Evolutionary conservation across 2,888 invertebrate genomes (phyloP).

Genomic region (Gymnoscelis rufifasciata): DNA sequence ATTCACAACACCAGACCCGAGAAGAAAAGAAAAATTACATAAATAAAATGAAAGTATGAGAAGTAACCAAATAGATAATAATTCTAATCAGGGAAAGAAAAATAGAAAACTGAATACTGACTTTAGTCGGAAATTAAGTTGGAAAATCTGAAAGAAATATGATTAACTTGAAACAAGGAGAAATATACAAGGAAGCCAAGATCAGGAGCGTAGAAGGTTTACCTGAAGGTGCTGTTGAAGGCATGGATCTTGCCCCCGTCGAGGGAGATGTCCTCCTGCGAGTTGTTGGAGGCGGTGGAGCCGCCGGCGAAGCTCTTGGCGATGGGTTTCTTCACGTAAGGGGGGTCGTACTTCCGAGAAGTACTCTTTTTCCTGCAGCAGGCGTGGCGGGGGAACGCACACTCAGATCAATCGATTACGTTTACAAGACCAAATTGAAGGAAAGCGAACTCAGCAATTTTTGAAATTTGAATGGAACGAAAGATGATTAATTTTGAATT

Average conservation of each 20-base stretch:
- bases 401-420: constrained; percentile 79
- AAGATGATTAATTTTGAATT: constrained; percentile 14
- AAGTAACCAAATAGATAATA: constrained; percentile 11
- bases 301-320: constrained; percentile 84
- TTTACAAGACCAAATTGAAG: constrained; percentile 54
- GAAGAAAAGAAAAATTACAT: constrained; percentile 57
- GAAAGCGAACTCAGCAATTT: constrained; percentile 44
- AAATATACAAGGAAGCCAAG: neutral
- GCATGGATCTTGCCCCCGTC: constrained; percentile 90
- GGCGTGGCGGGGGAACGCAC: constrained; percentile 78
- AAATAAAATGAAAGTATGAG: constrained; percentile 14
- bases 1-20: constrained; percentile 68
- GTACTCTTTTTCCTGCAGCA: constrained; percentile 91
- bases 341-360: constrained; percentile 92
- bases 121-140: constrained; percentile 17
- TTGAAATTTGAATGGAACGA: constrained; percentile 26
- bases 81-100: constrained; percentile 18
- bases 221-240: constrained; percentile 90
- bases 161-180: constrained; percentile 11
- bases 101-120: constrained; percentile 16
- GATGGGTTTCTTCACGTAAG: constrained; percentile 90
- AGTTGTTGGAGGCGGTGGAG: constrained; percentile 84
- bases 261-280: constrained; percentile 88
- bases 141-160: constrained; percentile 18
- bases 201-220: constrained; percentile 32